Evolutionary conservation across 2,113 vertebrate genomes (phyloP).

Genomic region (Psophia crepitans): DNA sequence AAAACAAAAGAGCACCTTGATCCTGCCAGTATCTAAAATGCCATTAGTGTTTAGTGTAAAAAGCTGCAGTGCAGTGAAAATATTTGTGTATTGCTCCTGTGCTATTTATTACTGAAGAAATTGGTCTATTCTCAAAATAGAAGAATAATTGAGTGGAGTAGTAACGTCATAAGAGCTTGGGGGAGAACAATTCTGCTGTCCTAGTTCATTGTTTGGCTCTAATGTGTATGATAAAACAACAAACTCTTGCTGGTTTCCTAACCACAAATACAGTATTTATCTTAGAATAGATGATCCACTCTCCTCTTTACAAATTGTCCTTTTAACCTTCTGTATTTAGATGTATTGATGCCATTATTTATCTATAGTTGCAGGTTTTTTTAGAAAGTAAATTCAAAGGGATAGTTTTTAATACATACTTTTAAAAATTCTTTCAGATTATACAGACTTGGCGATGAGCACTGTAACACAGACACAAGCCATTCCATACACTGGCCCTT

Average conservation of each 20-base stretch:
- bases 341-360: too few relatives aligned
- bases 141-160: background rate
- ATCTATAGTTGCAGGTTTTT: background rate
- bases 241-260: background rate
- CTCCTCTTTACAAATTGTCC: background rate
- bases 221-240: background rate
- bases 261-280: background rate
- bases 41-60: background rate
- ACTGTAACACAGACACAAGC: slow-evolving; percentile 95
- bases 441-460: slow-evolving; percentile 93
- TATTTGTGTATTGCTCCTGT: background rate
- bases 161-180: background rate
- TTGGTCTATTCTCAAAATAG: background rate
- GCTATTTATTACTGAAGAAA: background rate
- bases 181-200: background rate
- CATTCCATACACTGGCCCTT: slow-evolving; percentile 90
- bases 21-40: background rate
- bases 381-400: background rate
- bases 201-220: background rate
- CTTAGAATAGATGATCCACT: background rate
- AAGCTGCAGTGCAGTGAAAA: background rate
- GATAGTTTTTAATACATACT: background rate
- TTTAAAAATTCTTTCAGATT: slow-evolving; percentile 75
- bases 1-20: background rate
- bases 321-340: background rate